These are phyloP conservation scores for Neostethus bicornis DNA, from an alignment of 2,797 vertebrate genomes.

Conservation along the genomic window DNA sequence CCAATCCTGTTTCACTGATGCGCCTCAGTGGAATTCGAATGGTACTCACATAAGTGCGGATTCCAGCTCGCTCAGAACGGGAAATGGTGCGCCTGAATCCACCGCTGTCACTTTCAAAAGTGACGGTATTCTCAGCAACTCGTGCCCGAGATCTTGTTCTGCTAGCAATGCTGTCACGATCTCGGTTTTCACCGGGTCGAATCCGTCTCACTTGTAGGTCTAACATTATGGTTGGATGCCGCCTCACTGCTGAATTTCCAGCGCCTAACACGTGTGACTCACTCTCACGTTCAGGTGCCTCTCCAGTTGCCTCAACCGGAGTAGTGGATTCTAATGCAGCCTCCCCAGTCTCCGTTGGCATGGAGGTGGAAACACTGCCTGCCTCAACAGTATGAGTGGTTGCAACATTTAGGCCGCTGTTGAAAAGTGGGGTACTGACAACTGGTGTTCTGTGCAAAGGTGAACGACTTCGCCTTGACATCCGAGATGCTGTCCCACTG, in stretches of 20 bases:
- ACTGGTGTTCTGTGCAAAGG: conserved; percentile 78
- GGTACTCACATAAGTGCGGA: conserved; percentile 93
- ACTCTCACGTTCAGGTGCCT: conserved; percentile 79
- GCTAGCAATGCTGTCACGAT: conserved; percentile 91
- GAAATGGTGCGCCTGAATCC: conserved; percentile 92
- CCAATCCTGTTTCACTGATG: conserved; percentile 89
- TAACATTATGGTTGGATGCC: conserved; percentile 91
- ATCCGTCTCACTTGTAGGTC: conserved; percentile 94
- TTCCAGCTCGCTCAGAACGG: conserved; percentile 88
- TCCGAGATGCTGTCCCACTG: conserved; percentile 73
- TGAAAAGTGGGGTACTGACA: conserved; percentile 51
- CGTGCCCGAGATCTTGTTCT: conserved; percentile 90
- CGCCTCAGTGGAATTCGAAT: conserved; percentile 91
- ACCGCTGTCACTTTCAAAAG: conserved; percentile 90
- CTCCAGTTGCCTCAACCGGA: conserved; percentile 73
- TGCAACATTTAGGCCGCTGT: conserved; percentile 40
- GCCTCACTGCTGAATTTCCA: conserved; percentile 78
- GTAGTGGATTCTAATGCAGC: conserved; percentile 57
- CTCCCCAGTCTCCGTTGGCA: conserved; percentile 76
- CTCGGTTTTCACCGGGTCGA: conserved; percentile 90
- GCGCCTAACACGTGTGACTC: conserved; percentile 76
- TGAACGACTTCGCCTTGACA: conserved; percentile 88
- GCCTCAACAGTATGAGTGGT: conserved; percentile 57
- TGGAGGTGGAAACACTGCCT: conserved; percentile 59
- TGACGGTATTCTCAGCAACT: conserved; percentile 89